phyloP scores from a whole-genome alignment of 2,888 invertebrate species.

The Argyra leucocephala region DNA sequence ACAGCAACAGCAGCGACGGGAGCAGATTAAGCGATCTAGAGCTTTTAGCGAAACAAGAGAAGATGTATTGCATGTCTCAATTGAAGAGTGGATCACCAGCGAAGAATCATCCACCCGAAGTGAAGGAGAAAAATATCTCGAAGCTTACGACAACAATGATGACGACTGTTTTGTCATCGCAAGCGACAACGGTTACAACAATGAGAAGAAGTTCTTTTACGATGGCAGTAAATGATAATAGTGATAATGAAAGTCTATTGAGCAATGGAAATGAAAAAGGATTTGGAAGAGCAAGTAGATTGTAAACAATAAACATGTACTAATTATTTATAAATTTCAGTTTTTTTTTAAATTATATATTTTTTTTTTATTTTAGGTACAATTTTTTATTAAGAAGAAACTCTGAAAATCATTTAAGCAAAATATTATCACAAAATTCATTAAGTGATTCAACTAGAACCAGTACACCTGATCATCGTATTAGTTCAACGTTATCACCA shows the following conservation, averaged over 20 bases:
- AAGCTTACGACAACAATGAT: slow-evolving; percentile 28
- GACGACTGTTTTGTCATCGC: slow-evolving; percentile 31
- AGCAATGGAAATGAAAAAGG: slow-evolving; percentile 30
- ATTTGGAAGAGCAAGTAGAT: neutral
- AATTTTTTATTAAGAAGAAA: slow-evolving; percentile 42
- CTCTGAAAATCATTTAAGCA: slow-evolving; percentile 37
- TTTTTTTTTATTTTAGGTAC: slow-evolving; percentile 29
- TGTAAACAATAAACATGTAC: neutral
- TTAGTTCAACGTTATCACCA: slow-evolving; percentile 35
- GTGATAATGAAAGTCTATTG: slow-evolving; percentile 38
- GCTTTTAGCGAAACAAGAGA: slow-evolving; percentile 51
- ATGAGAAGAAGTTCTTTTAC: neutral
- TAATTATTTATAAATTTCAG: neutral
- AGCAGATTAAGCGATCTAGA: slow-evolving; percentile 54
- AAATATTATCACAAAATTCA: slow-evolving; percentile 38
- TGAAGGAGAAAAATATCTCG: neutral
- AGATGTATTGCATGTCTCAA: slow-evolving; percentile 45
- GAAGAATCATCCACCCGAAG: slow-evolving; percentile 29
- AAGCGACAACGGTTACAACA: slow-evolving; percentile 19
- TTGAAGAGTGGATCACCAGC: slow-evolving; percentile 44
- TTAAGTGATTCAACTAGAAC: slow-evolving; percentile 40
- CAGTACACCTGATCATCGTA: slow-evolving; percentile 31
- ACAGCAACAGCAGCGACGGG: slow-evolving; percentile 39
- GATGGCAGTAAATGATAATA: slow-evolving; percentile 24
- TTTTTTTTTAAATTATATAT: too few relatives aligned